A percentile compares a stretch with the other conserved stretches of the same genome.
Conservation (phyloP, 2,888 invertebrate species). For the Amphipyra tragopoginis region DNA sequence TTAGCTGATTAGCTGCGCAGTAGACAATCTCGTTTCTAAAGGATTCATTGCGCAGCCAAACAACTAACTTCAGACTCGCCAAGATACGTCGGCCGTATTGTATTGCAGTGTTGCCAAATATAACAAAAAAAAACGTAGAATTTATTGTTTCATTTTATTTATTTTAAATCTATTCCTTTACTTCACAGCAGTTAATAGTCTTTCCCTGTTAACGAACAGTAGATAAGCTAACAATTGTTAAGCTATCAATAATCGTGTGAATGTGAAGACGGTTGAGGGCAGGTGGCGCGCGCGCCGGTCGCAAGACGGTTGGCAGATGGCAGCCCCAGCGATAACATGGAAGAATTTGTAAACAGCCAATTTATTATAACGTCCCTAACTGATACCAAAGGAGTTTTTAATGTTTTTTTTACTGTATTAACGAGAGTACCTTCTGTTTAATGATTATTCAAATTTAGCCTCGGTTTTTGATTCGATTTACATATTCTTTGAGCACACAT, state of each 20-base stretch:
- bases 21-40: too few relatives aligned
- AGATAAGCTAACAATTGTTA: constrained; percentile 30
- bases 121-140: background rate
- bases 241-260: constrained; percentile 39
- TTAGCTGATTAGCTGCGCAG: too few relatives aligned
- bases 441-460: constrained; percentile 9
- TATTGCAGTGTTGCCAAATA: constrained; percentile 1
- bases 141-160: background rate
- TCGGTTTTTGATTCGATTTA: constrained; percentile 5
- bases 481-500: constrained; percentile 5
- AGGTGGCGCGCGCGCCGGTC: constrained; percentile 51
- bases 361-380: constrained; percentile 46
- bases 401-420: constrained; percentile 22
- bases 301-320: constrained; percentile 57
- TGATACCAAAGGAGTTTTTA: constrained; percentile 31
- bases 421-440: constrained; percentile 19
- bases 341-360: constrained; percentile 49
- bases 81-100: too few relatives aligned
- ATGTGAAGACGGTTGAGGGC: constrained; percentile 51
- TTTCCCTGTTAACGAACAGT: constrained; percentile 28
- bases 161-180: background rate
- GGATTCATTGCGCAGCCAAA: too few relatives aligned
- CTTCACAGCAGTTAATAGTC: constrained; percentile 4
- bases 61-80: too few relatives aligned
- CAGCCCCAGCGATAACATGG: constrained; percentile 43